Conservation (phyloP, 2,888 invertebrate genomes). For the Halocaridina rubra region DNA sequence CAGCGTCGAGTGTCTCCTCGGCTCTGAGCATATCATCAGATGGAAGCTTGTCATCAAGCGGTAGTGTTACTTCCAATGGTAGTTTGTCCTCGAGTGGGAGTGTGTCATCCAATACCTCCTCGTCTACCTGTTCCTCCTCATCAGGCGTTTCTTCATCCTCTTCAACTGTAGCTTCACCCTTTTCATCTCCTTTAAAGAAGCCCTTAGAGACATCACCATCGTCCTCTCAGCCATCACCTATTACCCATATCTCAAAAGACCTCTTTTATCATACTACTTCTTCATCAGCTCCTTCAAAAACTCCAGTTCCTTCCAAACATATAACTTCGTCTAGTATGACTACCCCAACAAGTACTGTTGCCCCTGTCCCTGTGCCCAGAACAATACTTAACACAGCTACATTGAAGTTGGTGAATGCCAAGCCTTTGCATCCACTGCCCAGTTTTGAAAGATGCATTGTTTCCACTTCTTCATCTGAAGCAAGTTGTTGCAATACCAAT, state of each 20-base stretch:
- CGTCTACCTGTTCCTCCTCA: not conserved
- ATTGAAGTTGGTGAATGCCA: not conserved
- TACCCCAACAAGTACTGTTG: not conserved
- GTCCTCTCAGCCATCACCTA: not conserved
- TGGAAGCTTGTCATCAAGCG: not conserved
- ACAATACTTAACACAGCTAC: conserved; percentile 35
- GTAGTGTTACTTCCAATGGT: not conserved
- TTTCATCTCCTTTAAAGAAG: too few species aligned
- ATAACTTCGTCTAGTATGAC: not conserved
- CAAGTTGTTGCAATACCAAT: not conserved
- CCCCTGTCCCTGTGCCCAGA: conserved; percentile 27
- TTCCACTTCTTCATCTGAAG: not conserved
- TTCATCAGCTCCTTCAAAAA: not conserved
- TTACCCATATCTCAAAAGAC: not conserved
- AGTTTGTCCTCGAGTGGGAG: not conserved
- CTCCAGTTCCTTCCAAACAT: not conserved
- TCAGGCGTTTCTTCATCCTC: not conserved
- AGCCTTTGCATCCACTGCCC: not conserved
- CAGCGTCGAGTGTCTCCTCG: not conserved
- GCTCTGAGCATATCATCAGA: not conserved
- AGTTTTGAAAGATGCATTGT: not conserved
- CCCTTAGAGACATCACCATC: not conserved
- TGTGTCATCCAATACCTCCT: not conserved
- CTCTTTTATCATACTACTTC: not conserved
- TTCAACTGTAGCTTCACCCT: not conserved